Percentiles rank a stretch among this genome's conserved stretches.
These are phyloP conservation scores for Meriones unguiculatus DNA, from an alignment of 2,113 vertebrate species.

Conservation along the genomic window DNA sequence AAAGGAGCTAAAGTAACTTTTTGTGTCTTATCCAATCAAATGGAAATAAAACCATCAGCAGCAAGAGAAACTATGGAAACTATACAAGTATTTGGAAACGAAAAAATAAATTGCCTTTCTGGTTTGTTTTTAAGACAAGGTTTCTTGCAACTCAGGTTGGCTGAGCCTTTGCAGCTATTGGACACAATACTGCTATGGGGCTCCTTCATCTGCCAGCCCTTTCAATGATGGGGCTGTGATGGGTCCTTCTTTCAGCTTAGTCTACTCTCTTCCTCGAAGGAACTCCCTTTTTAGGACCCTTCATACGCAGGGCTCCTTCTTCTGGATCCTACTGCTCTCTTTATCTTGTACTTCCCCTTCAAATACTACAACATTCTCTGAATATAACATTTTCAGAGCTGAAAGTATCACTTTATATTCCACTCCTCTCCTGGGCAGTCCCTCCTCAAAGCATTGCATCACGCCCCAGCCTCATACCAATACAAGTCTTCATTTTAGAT, in stretches of 20 bases:
- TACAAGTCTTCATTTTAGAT: neutral
- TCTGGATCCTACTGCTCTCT: neutral
- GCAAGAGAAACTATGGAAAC: neutral
- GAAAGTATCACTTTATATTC: neutral
- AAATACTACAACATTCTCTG: neutral
- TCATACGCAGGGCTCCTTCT: no score
- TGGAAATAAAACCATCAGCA: neutral
- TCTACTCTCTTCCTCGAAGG: neutral
- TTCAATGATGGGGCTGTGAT: neutral
- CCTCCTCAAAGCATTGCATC: neutral
- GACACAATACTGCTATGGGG: neutral
- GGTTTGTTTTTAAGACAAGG: neutral
- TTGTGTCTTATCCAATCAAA: neutral
- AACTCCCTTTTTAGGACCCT: neutral
- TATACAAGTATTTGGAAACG: neutral
- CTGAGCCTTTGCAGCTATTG: neutral
- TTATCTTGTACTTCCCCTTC: neutral
- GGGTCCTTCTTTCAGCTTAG: neutral
- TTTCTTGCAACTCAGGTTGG: neutral
- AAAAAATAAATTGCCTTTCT: neutral
- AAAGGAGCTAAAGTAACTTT: neutral
- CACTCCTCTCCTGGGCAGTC: no score
- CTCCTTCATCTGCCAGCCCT: neutral
- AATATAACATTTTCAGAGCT: neutral
- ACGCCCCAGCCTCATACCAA: neutral